Conservation (phyloP, 2,113 vertebrate genomes). For the Alligator sinensis region DNA sequence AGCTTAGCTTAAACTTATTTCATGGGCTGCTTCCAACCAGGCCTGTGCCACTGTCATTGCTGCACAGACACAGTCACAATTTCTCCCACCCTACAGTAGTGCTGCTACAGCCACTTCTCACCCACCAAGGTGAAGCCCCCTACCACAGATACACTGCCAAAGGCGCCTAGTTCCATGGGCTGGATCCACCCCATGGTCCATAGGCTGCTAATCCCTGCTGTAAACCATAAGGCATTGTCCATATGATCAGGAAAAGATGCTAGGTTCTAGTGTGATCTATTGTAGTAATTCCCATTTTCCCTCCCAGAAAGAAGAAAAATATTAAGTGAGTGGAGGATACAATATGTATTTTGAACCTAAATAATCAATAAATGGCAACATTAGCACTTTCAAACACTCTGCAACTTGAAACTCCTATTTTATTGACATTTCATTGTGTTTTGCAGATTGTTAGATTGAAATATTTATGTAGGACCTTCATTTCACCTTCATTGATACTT, state of each 20-base stretch:
- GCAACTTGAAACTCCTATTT: not conserved
- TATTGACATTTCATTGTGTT: not conserved
- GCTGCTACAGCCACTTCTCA: too few species aligned
- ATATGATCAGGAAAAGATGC: not conserved
- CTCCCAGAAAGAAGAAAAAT: not conserved
- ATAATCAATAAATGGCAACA: not conserved
- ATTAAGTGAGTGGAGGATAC: not conserved
- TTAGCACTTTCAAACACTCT: not conserved
- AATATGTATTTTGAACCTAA: rapidly evolving
- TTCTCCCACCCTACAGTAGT: too few species aligned
- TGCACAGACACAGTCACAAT: too few species aligned
- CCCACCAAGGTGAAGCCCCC: too few species aligned
- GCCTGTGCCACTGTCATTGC: too few species aligned
- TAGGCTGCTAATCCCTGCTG: too few species aligned
- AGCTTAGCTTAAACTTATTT: too few species aligned
- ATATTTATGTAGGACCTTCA: not conserved
- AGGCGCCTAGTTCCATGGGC: too few species aligned
- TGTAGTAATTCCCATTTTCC: not conserved
- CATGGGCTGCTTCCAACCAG: too few species aligned
- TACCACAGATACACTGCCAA: too few species aligned
- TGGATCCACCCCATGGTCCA: too few species aligned
- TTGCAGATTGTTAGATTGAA: not conserved
- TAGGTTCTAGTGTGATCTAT: not conserved
- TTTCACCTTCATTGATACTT: not conserved
- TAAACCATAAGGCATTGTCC: too few species aligned